phyloP scores from a whole-genome alignment of 1,140 invertebrate species.

The Macrobrachium nipponense region DNA sequence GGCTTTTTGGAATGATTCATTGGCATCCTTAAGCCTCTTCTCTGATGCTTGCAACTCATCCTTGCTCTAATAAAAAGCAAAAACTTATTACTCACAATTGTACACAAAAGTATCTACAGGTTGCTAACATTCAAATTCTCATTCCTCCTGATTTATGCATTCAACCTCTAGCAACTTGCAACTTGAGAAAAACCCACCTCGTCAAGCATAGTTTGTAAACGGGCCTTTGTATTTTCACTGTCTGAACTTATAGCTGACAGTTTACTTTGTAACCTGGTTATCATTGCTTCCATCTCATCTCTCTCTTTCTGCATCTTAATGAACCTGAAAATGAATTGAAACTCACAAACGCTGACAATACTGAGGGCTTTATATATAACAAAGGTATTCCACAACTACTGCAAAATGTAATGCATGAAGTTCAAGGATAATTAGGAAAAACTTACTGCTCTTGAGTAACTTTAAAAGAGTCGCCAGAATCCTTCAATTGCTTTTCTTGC shows the following conservation, averaged over 20 bases:
- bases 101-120: neutral
- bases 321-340: conserved; percentile 19
- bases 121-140: no score
- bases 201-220: conserved; percentile 25
- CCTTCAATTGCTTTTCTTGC: conserved; percentile 41
- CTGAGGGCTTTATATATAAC: neutral
- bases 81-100: neutral
- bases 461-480: conserved; percentile 37
- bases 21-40: conserved; percentile 52
- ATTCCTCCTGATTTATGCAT: no score
- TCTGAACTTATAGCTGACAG: conserved; percentile 30
- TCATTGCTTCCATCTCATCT: conserved; percentile 23
- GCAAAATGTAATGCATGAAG: neutral
- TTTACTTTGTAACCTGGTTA: conserved; percentile 14
- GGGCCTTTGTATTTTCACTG: conserved; percentile 19
- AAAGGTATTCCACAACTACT: neutral
- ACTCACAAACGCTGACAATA: neutral
- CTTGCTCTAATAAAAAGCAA: conserved; percentile 34
- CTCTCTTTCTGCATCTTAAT: conserved; percentile 33
- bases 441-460: conserved; percentile 11
- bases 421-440: conserved; percentile 8
- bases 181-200: neutral
- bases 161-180: neutral
- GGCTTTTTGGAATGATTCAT: conserved; percentile 50
- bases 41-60: conserved; percentile 48